These are phyloP conservation scores for Ischnura elegans DNA, from an alignment of 2,888 invertebrate species.

Conservation along the genomic window DNA sequence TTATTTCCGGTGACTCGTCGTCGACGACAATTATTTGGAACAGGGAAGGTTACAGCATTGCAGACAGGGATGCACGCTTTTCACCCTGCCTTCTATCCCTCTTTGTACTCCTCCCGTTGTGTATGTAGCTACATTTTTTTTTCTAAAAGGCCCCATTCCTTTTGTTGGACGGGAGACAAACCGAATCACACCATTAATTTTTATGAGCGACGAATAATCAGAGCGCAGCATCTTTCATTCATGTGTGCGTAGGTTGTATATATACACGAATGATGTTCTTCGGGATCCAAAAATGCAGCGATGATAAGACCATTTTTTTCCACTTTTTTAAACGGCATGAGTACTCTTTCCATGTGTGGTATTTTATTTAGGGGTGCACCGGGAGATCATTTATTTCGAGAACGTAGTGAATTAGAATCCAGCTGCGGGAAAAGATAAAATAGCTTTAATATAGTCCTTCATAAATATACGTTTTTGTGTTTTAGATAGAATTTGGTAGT, in stretches of 20 bases:
- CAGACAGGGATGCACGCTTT: not conserved
- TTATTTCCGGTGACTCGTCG: constrained; percentile 54
- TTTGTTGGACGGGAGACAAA: not conserved
- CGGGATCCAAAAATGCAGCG: not conserved
- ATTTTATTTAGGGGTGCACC: not conserved
- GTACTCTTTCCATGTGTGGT: not conserved
- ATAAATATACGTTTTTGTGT: not conserved
- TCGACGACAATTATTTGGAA: not conserved
- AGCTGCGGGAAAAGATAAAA: not conserved
- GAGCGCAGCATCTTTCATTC: not conserved
- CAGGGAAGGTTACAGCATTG: constrained; percentile 1
- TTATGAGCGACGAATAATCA: not conserved
- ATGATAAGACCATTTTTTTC: not conserved
- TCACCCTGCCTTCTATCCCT: not conserved
- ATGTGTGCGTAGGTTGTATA: too few relatives aligned
- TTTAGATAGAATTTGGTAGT: not conserved
- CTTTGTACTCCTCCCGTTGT: too few relatives aligned
- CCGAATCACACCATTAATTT: constrained; percentile 15
- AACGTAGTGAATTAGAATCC: too few relatives aligned
- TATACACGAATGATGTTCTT: not conserved
- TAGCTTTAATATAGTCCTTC: not conserved
- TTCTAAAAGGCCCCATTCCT: not conserved
- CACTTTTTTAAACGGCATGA: not conserved
- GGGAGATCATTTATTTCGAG: too few relatives aligned
- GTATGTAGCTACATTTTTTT: not conserved